These are phyloP conservation scores for Tolmerus cingulatus DNA, from an alignment of 2,888 invertebrate species.

Conservation along the genomic window DNA sequence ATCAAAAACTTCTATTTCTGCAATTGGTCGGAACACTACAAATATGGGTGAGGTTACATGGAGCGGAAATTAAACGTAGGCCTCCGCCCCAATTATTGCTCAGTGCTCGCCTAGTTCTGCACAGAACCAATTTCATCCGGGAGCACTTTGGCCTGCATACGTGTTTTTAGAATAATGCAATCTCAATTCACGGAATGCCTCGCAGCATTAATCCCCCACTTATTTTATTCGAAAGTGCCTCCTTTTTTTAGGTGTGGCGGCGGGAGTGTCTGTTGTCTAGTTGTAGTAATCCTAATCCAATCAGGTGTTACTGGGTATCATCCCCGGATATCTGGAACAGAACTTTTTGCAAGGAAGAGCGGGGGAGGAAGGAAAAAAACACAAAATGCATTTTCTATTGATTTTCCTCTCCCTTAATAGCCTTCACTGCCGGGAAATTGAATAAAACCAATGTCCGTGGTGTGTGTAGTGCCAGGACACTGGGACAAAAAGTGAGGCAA, in stretches of 20 bases:
- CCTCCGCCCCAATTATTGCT: neutral
- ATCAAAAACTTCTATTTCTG: neutral
- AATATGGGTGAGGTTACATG: neutral
- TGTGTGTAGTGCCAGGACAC: slow-evolving; percentile 1
- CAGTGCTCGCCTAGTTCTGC: neutral
- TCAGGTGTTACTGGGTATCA: slow-evolving; percentile 5
- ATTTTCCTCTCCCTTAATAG: neutral
- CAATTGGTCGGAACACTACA: neutral
- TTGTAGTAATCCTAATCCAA: slow-evolving; percentile 4
- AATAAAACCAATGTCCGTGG: neutral
- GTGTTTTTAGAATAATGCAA: neutral
- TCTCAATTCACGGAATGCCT: neutral
- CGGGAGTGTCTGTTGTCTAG: neutral
- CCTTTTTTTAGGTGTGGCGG: neutral
- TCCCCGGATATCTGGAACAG: neutral
- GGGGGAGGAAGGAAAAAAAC: neutral
- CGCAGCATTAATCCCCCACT: neutral
- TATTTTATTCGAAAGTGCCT: neutral
- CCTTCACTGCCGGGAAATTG: neutral
- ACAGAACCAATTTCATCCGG: neutral
- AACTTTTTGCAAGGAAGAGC: neutral
- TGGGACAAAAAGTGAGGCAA: neutral
- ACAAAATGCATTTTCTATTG: neutral
- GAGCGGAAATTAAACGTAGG: neutral
- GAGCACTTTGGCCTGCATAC: neutral